These are phyloP conservation scores for Pterois miles DNA, from an alignment of 2,797 vertebrate genomes.

Conservation along the genomic window DNA sequence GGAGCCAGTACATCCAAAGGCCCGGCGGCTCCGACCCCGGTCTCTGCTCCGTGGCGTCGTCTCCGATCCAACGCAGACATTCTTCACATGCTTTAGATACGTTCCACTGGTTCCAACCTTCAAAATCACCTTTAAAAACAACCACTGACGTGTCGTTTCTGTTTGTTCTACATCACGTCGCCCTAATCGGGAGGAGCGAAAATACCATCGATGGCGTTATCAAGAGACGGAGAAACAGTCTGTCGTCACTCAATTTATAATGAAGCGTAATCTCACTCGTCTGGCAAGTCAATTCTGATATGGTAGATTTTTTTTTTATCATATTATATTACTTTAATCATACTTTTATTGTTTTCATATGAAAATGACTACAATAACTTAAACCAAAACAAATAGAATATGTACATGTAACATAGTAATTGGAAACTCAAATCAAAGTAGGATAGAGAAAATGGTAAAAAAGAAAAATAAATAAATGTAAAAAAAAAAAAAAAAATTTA, in stretches of 20 bases:
- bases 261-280: slow-evolving; percentile 33
- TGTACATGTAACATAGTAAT: too few relatives aligned
- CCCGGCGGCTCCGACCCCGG: slow-evolving; percentile 1
- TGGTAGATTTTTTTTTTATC: slow-evolving; percentile 21
- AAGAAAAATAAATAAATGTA: too few relatives aligned
- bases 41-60: slow-evolving; percentile 20
- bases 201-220: slow-evolving; percentile 11
- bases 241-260: slow-evolving; percentile 39
- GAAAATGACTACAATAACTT: too few relatives aligned
- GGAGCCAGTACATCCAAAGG: slow-evolving; percentile 24
- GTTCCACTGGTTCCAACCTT: slow-evolving; percentile 21
- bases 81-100: slow-evolving; percentile 21
- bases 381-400: too few relatives aligned
- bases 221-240: slow-evolving; percentile 33
- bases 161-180: slow-evolving; percentile 40
- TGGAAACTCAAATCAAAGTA: too few relatives aligned
- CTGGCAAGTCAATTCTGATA: slow-evolving; percentile 17
- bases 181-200: not conserved
- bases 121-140: slow-evolving; percentile 4
- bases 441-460: too few relatives aligned
- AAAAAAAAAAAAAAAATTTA: too few relatives aligned
- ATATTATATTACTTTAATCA: too few relatives aligned
- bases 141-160: slow-evolving; percentile 14
- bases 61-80: slow-evolving; percentile 35
- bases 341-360: too few relatives aligned